Evolutionary conservation across 2,888 invertebrate species (phyloP), one percentile per base, ranked within the genome.

Genomic region (Phengaris alcon): DNA sequence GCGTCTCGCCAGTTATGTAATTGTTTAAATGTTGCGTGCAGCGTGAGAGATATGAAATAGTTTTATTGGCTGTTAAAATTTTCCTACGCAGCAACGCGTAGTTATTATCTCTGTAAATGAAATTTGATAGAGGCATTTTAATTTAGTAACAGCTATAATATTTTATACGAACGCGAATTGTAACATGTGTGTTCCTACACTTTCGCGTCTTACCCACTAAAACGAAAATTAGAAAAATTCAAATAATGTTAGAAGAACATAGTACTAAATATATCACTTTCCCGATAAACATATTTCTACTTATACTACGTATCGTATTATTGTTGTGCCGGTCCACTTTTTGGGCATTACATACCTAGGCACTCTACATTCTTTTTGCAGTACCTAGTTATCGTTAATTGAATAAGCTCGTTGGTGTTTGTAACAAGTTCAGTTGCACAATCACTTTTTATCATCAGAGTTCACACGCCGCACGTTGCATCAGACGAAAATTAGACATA

Each of bases 381-480:
- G 35, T 35, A 35, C 35, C 3, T 35, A 35, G 35, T 35, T 35
- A 12, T 48, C 7, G 48, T 10, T 12, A 35, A 64, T 64, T 64
- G 35, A 22, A 12, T 7, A 64, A 64, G 64, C 64, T 64, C 13
- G 12, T 35, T 22, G 59, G 59, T 22, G 59, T 22, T 6, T 64
- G 64, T 64, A 64, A 64, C 64, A 64, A 35, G 35, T 35, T 64
- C 64, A 13, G 35, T 64, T 64, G 64, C 35, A 44, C 35, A 64
- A 64, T 64, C 9, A 22, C 6, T 70, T 51, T 48, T 70, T 70
- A 70, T 51, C 69, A 15, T 48, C 51, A 0, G 6, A 54, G 72
- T 72, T 72, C 72, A 35, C 72, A 72, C 54, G 68, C 68, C 13
- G 72, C 35, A 7, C 35, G 35, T 72, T 72, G 72, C 72, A 35